Base-by-base conservation (phyloP, 2,797 vertebrate genomes). In the Loriculus beryllinus region DNA sequence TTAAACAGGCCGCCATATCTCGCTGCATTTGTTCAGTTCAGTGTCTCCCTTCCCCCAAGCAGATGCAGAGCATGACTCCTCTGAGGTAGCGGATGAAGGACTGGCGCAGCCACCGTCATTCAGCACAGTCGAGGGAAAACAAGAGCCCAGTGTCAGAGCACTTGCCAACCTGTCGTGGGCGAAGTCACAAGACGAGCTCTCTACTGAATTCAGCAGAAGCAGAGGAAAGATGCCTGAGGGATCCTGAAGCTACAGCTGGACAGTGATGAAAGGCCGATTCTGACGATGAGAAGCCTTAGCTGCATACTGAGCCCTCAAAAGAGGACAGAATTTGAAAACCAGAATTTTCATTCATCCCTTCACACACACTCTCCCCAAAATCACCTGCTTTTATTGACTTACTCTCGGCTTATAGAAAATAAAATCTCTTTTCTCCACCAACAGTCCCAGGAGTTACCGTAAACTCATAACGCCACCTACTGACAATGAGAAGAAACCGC, bases 401-500 rank as follows among this genome's bases (percentile, higher is more conserved):
- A 37, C 37, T 60, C 57, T 54, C 33, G 63, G 57, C 12, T 69
- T 12, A n/a, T 3, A 7, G 12, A 60, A 59, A 85, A 62, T 64
- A 20, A 84, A 60, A 70, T 19, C 25, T 22, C 1, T 48, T 52
- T 69, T 90, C 67, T 45, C 78, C 43, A 60, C 51, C 80, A 43
- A 47, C 42, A 62, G 21, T 28, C 45, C 64, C 33, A 39, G 67
- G 26, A 72, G 33, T 43, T 88, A 31, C 57, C 0, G 3, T 65
- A 78, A 56, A 51, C 67, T 95, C 77, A 78, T 76, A 54, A 70
- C 97, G 91, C 81, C 87, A 81, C 93, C 93, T 97, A 71, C 68
- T 67, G 88, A 91, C 82, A 72, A 6, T 29, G 7, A 47, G 23
- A 60, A 54, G 26, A 64, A 77, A 42, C 42, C 89, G 51, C 79